Percentiles rank a stretch among this genome's conserved stretches.
These are phyloP conservation scores for Leucophenga varia DNA, from an alignment of 1,140 invertebrate genomes.

Conservation along the genomic window DNA sequence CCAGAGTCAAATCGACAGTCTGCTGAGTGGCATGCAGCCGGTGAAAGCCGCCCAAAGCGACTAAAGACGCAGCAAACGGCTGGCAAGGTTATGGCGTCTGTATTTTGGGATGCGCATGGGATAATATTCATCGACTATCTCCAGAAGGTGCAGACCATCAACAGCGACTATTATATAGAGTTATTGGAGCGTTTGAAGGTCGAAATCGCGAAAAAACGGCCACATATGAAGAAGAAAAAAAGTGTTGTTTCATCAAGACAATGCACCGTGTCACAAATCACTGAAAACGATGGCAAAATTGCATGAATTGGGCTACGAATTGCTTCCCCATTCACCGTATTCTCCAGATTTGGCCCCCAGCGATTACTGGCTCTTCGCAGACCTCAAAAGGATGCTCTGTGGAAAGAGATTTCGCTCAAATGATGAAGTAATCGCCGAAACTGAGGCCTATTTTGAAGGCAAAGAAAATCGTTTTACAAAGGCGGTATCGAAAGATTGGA, in stretches of 20 bases:
- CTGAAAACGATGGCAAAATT: conserved; percentile 23
- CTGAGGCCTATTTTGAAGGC: conserved; percentile 29
- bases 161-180: not conserved
- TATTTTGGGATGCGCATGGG: not conserved
- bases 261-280: conserved; percentile 20
- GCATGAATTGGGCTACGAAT: conserved; percentile 32
- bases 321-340: conserved; percentile 56
- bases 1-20: conserved; percentile 7
- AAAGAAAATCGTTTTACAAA: conserved; percentile 12
- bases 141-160: not conserved
- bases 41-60: conserved; percentile 1
- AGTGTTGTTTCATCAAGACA: conserved; percentile 50
- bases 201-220: not conserved
- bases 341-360: conserved; percentile 18
- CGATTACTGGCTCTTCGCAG: too few relatives aligned
- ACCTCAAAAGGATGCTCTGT: conserved; percentile 18
- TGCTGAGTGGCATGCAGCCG: not conserved
- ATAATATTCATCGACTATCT: not conserved
- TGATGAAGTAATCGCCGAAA: conserved; percentile 23
- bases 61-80: conserved; percentile 1
- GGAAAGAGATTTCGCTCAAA: conserved; percentile 34
- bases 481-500: conserved; percentile 8
- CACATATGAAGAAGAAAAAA: too few relatives aligned
- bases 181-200: not conserved
- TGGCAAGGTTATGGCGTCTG: not conserved